Percentiles rank a stretch among this genome's conserved stretches.
These are phyloP conservation scores for Aethes cnicana DNA, from an alignment of 2,888 invertebrate genomes.

Conservation along the genomic window DNA sequence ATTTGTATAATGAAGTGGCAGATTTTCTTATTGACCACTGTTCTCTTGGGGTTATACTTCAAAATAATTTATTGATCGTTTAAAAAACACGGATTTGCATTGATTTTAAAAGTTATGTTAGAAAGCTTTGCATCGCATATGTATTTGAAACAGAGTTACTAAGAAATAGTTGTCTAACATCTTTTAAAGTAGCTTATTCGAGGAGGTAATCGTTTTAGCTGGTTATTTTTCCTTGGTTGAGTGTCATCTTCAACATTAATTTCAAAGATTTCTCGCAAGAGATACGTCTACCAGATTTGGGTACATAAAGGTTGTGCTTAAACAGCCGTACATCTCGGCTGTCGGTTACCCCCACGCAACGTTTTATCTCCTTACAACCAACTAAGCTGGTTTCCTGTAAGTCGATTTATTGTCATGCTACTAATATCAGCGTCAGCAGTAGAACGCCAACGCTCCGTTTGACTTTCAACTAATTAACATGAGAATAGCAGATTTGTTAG, in stretches of 20 bases:
- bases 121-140: constrained; percentile 27
- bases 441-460: constrained; percentile 58
- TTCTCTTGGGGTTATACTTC: constrained; percentile 59
- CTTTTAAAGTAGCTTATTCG: too few species aligned
- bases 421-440: constrained; percentile 63
- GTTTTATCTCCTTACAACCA: constrained; percentile 71
- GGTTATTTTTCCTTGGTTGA: too few species aligned
- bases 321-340: constrained; percentile 64
- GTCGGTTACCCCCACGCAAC: constrained; percentile 69
- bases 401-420: constrained; percentile 76
- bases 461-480: constrained; percentile 70
- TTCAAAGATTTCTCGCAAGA: constrained; percentile 36
- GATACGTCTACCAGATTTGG: constrained; percentile 54
- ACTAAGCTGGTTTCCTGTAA: constrained; percentile 71
- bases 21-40: constrained; percentile 62
- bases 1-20: constrained; percentile 77
- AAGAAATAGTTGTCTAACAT: background rate
- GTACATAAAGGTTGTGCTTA: constrained; percentile 70
- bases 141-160: constrained; percentile 1
- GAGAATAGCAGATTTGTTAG: constrained; percentile 47
- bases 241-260: constrained; percentile 25
- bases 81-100: constrained; percentile 30
- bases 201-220: too few species aligned
- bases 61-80: constrained; percentile 53
- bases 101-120: constrained; percentile 26